Base-by-base conservation (phyloP, 2,113 vertebrate genomes). In the Perognathus longimembris region DNA sequence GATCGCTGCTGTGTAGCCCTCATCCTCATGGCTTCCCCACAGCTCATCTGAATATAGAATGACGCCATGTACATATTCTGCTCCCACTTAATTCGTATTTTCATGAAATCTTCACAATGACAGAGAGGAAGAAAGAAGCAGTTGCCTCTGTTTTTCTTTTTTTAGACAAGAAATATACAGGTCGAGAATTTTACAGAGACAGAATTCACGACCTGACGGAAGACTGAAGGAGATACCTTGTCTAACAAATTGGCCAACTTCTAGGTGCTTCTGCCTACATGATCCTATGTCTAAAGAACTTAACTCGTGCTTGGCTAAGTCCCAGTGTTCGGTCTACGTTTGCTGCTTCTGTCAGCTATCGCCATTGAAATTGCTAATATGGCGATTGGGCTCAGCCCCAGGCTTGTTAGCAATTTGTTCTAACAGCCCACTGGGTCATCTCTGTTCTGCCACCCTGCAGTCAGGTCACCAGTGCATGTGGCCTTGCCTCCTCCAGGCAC, bases 1-100 rank as follows among this genome's bases (percentile, higher is more conserved):
- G 15, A 21, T 5, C 63, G n/a, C 30, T 28, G 15, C 0, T 6
- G 5, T 32, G 26, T 1, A 26, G 7, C 4, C 45, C 24, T 61
- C 50, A 54, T 15, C 15, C 36, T 40, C 3, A 32, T 1, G 2
- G 7, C 12, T 50, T 71, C 54, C 54, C 66, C 32, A 32, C 1
- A 40, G 38, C 38, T 54, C 57, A 17, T 38, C 1, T 67, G 71
- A 86, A 64, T 30, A 78, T 10, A 5, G 38, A 32, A 73, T 15
- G 54, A 50, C 30, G n/a, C 6, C 32, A 40, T 32, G n/a, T n/a
- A 34, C 4, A 6, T 10, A 78, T 36, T 42, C 36, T 73, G 63
- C 21, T 24, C 2, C n/a, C 10, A 14, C 40, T 80, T 88, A 7
- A 12, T 73, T 59, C 34, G 7, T 74, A 40, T 42, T 70, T 32